A percentile compares a stretch with the other conserved stretches of the same genome.
These are phyloP conservation scores for Drosophila sproati DNA, from an alignment of 1,140 invertebrate genomes.

Conservation along the genomic window DNA sequence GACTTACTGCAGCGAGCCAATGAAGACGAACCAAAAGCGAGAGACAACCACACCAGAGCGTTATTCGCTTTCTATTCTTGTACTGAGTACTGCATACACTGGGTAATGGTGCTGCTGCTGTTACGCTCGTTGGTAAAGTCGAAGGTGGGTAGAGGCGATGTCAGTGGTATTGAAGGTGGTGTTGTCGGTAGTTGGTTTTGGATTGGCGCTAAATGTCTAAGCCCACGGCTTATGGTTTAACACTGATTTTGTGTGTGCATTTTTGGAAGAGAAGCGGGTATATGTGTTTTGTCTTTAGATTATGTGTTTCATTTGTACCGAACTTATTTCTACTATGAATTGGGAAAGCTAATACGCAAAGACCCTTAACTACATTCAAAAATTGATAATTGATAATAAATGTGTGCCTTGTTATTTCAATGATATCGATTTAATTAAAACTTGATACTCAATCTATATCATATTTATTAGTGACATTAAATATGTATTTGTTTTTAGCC, in stretches of 20 bases:
- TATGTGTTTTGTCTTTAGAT: no score
- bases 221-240: conserved; percentile 10
- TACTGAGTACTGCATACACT: conserved; percentile 19
- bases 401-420: neutral
- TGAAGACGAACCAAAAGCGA: conserved; percentile 60
- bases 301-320: no score
- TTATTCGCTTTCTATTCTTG: conserved; percentile 27
- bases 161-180: neutral
- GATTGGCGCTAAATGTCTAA: conserved; percentile 38
- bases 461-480: neutral
- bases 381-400: neutral
- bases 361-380: neutral
- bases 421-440: neutral
- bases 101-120: conserved; percentile 23
- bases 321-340: no score
- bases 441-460: neutral
- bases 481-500: neutral
- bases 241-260: neutral
- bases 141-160: neutral
- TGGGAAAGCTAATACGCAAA: no score
- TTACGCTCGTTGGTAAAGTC: neutral
- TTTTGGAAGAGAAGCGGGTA: neutral
- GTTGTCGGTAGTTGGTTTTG: conserved; percentile 15
- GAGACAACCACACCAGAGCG: conserved; percentile 30
- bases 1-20: conserved; percentile 59